These are phyloP conservation scores for Sebastes oblongus DNA, from an alignment of 2,797 vertebrate species.

Conservation along the genomic window DNA sequence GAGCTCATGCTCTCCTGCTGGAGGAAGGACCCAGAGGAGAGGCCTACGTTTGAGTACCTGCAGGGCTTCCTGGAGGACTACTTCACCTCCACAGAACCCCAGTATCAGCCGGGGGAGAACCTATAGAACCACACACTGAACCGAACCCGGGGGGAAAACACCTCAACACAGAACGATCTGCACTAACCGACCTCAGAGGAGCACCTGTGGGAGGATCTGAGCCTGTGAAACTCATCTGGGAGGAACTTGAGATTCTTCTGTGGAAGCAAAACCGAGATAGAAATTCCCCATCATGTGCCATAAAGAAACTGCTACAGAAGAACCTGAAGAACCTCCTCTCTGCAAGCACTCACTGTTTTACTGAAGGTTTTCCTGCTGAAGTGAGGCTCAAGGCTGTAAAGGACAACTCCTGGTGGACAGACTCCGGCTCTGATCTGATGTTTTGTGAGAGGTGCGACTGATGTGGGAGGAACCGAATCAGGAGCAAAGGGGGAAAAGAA, in stretches of 20 bases:
- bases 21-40: conserved; percentile 94
- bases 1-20: conserved; percentile 98
- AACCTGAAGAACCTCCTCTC: conserved; percentile 39
- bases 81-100: conserved; percentile 98
- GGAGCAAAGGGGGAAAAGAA: conserved; percentile 23
- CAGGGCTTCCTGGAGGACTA: conserved; percentile 99
- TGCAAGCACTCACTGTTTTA: conserved; percentile 44
- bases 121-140: conserved; percentile 84
- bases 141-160: conserved; percentile 6
- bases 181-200: conserved; percentile 79
- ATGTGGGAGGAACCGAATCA: conserved; percentile 58
- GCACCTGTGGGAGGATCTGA: conserved; percentile 60
- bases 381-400: conserved; percentile 30
- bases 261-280: conserved; percentile 39
- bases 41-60: conserved; percentile 97
- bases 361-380: conserved; percentile 30
- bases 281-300: conserved; percentile 44
- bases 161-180: conserved; percentile 65
- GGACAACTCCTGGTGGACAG: conserved; percentile 29
- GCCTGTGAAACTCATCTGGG: conserved; percentile 62
- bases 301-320: conserved; percentile 44
- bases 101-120: conserved; percentile 98
- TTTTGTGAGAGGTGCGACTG: conserved; percentile 41
- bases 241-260: conserved; percentile 55
- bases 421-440: conserved; percentile 24